A percentile compares a stretch with the other conserved stretches of the same genome.
These are phyloP conservation scores for Pegea sp. DNA, from an alignment of 23 tunicate species.

Conservation along the genomic window DNA sequence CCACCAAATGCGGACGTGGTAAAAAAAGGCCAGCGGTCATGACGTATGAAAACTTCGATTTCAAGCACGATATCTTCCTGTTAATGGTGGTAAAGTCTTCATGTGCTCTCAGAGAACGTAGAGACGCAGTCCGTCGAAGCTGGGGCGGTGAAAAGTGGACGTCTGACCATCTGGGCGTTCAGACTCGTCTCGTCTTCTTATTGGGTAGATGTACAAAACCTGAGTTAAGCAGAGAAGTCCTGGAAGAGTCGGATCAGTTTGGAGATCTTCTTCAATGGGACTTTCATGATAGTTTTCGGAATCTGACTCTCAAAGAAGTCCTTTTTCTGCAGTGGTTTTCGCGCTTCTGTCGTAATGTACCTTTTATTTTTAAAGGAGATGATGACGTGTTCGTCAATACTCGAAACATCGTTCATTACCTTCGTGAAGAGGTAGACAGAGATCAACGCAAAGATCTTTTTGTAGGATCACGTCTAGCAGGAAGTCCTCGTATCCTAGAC, in stretches of 20 bases:
- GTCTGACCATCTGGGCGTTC: slow-evolving; percentile 8
- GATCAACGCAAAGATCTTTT: slow-evolving; percentile 13
- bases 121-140: slow-evolving; percentile 36
- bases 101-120: slow-evolving; percentile 15
- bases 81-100: slow-evolving; percentile 48
- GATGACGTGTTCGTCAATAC: slow-evolving; percentile 63
- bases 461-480: slow-evolving; percentile 31
- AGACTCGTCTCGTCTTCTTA: slow-evolving; percentile 20
- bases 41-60: slow-evolving; percentile 13
- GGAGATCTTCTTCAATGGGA: slow-evolving; percentile 65
- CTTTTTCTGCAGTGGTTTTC: slow-evolving; percentile 64
- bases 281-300: slow-evolving; percentile 51
- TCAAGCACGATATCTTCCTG: slow-evolving; percentile 25
- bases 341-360: slow-evolving; percentile 25
- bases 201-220: slow-evolving; percentile 26
- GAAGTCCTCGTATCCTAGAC: slow-evolving; percentile 38
- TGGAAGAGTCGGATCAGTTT: slow-evolving; percentile 10
- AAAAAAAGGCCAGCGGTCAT: neutral
- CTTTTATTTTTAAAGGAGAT: slow-evolving; percentile 68
- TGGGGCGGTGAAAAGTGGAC: slow-evolving; percentile 51
- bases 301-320: slow-evolving; percentile 61
- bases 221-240: slow-evolving; percentile 1
- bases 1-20: slow-evolving; percentile 12
- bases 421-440: slow-evolving; percentile 3
- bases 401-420: slow-evolving; percentile 30